Base-by-base conservation (phyloP, 1,140 invertebrate species). In the Tigriopus japonicus region DNA sequence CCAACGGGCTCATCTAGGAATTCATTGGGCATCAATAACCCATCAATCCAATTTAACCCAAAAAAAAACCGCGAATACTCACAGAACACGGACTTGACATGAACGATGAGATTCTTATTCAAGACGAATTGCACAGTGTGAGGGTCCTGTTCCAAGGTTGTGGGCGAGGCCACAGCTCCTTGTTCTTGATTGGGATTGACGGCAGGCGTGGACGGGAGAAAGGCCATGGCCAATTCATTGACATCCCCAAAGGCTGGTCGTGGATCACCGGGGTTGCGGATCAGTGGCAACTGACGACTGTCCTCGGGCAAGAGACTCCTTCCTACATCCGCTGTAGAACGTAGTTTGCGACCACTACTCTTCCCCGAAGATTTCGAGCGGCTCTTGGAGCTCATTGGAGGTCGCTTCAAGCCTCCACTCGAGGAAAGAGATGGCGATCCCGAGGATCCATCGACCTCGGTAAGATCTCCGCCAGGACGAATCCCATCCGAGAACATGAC, bases 401-500 rank as follows among this genome's bases (percentile, higher is more conserved):
- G 28, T 35, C 28, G 28, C 9, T 9, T 35, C 3, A 35, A 9
- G 28, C 28, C 28, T 35, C 28, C 28, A 35, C 28, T 35, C 3
- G 28, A 35, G 28, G 9, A 3, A 17, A 42, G 52, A 54, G 17
- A 54, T 6, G 14, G 21, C n/a, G 21, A 23, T 21, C 21, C 52
- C 6, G 52, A 5, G 13, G 52, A 54, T 62, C 58, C 72, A 69
- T 81, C 83, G 59, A 84, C 72, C 69, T 87, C 85, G 60, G 85
- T 85, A 63, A 90, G 75, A 74, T 91, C 87, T 68, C 86, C 87
- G 62, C 87, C 87, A 61, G 87, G 87, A 65, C 87, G 77, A 69
- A 92, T 89, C 64, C 87, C 87, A 74, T 91, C 87, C 67, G 86
- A 89, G 71, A 92, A 92, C 77, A 91, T 89, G 9, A 92, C 87